Conservation (phyloP, 2,797 vertebrate species). For the Sparidentex hasta region DNA sequence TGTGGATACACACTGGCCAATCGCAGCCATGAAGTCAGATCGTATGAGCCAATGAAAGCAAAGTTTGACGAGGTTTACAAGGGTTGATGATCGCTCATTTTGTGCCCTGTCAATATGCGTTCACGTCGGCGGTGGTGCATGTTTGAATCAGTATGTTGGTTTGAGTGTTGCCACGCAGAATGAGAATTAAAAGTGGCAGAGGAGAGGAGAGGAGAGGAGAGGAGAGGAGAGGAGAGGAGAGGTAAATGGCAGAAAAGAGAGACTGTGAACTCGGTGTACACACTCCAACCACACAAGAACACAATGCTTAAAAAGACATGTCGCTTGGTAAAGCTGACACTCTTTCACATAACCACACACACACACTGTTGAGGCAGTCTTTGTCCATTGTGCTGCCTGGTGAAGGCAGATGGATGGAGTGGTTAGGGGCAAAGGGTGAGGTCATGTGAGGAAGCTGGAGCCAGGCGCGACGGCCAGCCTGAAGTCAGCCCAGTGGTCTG, state of each 20-base stretch:
- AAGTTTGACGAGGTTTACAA: slow-evolving; percentile 55
- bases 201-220: slow-evolving; percentile 28
- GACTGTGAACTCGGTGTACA: slow-evolving; percentile 40
- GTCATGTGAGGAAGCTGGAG: slow-evolving; percentile 81
- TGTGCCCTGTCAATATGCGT: slow-evolving; percentile 54
- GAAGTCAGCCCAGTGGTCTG: slow-evolving; percentile 54
- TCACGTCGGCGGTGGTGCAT: slow-evolving; percentile 16
- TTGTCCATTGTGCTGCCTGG: slow-evolving; percentile 73
- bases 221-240: slow-evolving; percentile 33
- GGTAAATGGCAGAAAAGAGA: slow-evolving; percentile 27
- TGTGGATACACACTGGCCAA: slow-evolving; percentile 68
- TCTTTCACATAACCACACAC: slow-evolving; percentile 28
- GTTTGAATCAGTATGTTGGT: slow-evolving; percentile 13
- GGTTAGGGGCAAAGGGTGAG: slow-evolving; percentile 69
- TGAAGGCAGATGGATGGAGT: slow-evolving; percentile 65
- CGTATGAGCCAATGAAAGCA: slow-evolving; percentile 64
- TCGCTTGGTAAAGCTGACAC: slow-evolving; percentile 45
- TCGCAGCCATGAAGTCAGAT: slow-evolving; percentile 55
- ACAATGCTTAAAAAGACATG: slow-evolving; percentile 26
- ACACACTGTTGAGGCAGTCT: slow-evolving; percentile 46
- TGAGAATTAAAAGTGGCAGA: slow-evolving; percentile 48
- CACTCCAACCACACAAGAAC: slow-evolving; percentile 33
- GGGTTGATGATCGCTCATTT: slow-evolving; percentile 59
- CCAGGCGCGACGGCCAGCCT: slow-evolving; percentile 71
- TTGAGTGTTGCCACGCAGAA: slow-evolving; percentile 51